phyloP scores from a whole-genome alignment of 2,113 vertebrate species.

The Zosterops japonicus region DNA sequence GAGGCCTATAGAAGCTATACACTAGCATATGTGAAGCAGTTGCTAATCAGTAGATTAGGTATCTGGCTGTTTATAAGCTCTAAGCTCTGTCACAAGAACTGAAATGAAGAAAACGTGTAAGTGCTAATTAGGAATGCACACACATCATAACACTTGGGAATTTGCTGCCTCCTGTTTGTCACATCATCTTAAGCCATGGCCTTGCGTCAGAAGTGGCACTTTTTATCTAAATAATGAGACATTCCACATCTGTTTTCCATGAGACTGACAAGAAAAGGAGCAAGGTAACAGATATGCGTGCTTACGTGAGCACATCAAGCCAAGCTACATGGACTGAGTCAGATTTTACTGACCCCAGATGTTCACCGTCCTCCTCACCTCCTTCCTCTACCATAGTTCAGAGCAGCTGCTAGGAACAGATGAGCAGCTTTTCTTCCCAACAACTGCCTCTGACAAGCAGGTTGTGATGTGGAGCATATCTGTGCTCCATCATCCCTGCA shows the following conservation, averaged over 20 bases:
- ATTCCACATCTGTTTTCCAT: constrained; percentile 5
- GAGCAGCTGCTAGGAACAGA: neutral
- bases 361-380: neutral
- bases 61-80: neutral
- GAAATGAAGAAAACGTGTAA: neutral
- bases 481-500: fast-evolving
- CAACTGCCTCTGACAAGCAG: fast-evolving
- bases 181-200: neutral
- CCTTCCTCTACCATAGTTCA: fast-evolving
- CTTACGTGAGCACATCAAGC: neutral
- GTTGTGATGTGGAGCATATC: neutral
- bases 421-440: neutral
- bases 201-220: neutral
- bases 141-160: neutral
- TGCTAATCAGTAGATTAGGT: neutral
- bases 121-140: neutral
- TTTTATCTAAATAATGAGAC: neutral
- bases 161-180: neutral
- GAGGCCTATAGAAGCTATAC: neutral
- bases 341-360: neutral
- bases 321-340: neutral
- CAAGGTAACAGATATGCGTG: neutral
- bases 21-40: neutral
- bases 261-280: neutral
- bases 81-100: neutral